phyloP scores from a whole-genome alignment of 1,140 invertebrate species.

The Bombus sylvicola region DNA sequence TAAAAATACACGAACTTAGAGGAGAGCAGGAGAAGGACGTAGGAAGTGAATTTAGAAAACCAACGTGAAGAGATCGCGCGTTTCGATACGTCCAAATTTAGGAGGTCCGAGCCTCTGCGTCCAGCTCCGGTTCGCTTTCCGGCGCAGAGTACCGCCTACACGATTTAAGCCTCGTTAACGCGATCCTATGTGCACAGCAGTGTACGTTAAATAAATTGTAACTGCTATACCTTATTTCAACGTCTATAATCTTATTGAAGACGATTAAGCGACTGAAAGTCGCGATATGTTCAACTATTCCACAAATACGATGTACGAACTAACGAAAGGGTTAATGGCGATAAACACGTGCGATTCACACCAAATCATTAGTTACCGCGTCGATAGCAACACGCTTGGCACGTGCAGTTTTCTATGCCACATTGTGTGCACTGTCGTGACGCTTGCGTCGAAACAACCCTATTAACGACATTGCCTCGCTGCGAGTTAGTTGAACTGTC shows the following conservation, averaged over 20 bases:
- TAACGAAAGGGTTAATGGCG: background rate
- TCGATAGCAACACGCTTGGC: background rate
- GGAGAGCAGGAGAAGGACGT: background rate
- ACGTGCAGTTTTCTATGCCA: slow-evolving; percentile 10
- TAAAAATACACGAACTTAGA: slow-evolving; percentile 24
- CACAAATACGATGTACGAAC: background rate
- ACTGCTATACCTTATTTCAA: background rate
- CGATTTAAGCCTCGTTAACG: slow-evolving; percentile 58
- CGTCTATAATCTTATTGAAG: background rate
- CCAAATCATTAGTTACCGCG: background rate
- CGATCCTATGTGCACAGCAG: background rate
- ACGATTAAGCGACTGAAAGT: background rate
- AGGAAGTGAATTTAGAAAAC: slow-evolving; percentile 53
- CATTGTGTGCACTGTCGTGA: background rate
- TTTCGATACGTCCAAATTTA: slow-evolving; percentile 64
- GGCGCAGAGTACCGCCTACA: slow-evolving; percentile 51
- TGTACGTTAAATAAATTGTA: slow-evolving; percentile 24
- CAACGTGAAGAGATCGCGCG: slow-evolving; percentile 42
- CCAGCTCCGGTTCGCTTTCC: slow-evolving; percentile 37
- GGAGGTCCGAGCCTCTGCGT: slow-evolving; percentile 34
- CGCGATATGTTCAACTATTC: background rate
- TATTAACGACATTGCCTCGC: background rate
- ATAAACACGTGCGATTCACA: background rate
- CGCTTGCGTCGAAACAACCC: background rate
- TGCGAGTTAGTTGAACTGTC: background rate